These are phyloP conservation scores for Platerodrilus igneus DNA, from an alignment of 2,888 invertebrate species.

Conservation along the genomic window DNA sequence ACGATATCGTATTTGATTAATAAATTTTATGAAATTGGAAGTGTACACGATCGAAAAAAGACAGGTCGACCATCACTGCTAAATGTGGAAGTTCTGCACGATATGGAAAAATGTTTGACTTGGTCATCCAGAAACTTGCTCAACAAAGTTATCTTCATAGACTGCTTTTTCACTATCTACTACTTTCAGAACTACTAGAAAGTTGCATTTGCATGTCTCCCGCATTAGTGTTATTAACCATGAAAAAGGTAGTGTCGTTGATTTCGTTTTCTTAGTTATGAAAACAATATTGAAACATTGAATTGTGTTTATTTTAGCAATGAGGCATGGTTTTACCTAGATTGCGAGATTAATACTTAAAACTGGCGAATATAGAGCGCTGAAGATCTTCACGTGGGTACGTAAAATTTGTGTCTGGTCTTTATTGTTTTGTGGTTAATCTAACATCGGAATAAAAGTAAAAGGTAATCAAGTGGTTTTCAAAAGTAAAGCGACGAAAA, in stretches of 20 bases:
- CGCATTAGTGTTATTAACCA: not conserved
- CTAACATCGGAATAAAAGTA: too few species aligned
- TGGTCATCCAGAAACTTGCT: not conserved
- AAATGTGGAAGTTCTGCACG: too few species aligned
- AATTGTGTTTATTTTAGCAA: not conserved
- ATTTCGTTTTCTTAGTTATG: not conserved
- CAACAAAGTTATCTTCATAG: not conserved
- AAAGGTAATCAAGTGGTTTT: too few species aligned
- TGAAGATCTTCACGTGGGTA: too few species aligned
- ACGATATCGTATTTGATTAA: constrained; percentile 1
- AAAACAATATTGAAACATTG: not conserved
- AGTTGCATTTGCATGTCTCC: not conserved
- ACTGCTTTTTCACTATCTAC: not conserved
- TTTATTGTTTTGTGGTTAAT: too few species aligned
- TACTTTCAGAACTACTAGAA: not conserved
- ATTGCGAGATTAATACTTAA: not conserved
- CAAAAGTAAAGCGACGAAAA: too few species aligned
- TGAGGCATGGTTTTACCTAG: constrained; percentile 1
- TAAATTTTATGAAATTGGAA: constrained; percentile 1
- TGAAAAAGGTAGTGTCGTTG: not conserved
- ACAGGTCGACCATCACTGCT: not conserved
- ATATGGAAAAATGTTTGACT: not conserved
- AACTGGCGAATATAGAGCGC: not conserved
- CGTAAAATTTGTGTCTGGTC: too few species aligned
- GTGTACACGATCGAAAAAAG: not conserved